phyloP scores from a whole-genome alignment of 2,888 invertebrate species.

The Reticulitermes lucifugus region DNA sequence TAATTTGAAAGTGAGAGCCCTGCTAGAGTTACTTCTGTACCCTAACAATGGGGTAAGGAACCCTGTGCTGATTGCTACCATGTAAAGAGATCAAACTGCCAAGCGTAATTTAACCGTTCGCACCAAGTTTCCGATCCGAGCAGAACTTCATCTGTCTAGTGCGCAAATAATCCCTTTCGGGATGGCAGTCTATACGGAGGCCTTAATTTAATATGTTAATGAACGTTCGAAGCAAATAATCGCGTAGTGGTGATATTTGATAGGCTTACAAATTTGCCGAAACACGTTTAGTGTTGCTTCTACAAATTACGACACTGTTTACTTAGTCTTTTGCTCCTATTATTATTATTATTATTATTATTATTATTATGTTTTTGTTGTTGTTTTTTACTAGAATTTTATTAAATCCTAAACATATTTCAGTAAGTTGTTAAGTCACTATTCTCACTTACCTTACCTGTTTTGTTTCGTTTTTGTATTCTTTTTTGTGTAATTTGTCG shows the following conservation, averaged over 20 bases:
- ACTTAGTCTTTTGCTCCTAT: neutral
- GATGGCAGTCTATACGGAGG: neutral
- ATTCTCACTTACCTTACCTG: no score
- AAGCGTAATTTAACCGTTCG: slow-evolving; percentile 1
- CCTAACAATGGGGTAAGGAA: neutral
- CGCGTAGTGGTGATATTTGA: neutral
- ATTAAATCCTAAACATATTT: no score
- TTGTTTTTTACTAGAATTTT: no score
- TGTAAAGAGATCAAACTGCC: slow-evolving; percentile 10
- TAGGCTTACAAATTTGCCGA: neutral
- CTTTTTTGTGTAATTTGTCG: no score
- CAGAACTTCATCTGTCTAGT: neutral
- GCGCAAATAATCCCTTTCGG: slow-evolving; percentile 9
- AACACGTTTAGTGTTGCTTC: neutral
- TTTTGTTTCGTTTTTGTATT: no score
- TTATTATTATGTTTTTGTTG: neutral
- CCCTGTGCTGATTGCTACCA: neutral
- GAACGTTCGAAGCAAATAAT: neutral
- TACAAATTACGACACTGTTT: neutral
- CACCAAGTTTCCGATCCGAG: neutral
- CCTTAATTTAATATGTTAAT: slow-evolving; percentile 5
- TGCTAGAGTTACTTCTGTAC: neutral
- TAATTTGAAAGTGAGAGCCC: slow-evolving; percentile 5
- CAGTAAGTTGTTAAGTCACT: no score
- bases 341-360: neutral